Base-by-base conservation (phyloP, 2,797 vertebrate genomes). In the Helarctos malayanus region DNA sequence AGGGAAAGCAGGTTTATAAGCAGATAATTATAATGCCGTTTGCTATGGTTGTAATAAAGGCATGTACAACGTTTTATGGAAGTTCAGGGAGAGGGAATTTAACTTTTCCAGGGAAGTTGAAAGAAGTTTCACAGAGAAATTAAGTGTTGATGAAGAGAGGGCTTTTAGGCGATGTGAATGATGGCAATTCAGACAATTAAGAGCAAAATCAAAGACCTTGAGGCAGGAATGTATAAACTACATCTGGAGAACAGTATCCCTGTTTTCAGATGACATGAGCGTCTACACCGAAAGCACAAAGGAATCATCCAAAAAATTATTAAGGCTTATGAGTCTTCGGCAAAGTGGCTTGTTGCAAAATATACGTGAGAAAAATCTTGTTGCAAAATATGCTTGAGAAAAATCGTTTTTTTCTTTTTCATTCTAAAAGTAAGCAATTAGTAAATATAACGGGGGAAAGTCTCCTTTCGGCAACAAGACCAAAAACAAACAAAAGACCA, bases 1-100 rank as follows among this genome's bases (percentile, higher is more conserved):
- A 68, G 59, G 61, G 79, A 86, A 85, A 93, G n/a, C 49, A 71
- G 21, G 86, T 95, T 88, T 91, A 61, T 93, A 97, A 91, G 82
- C 45, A 93, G 87, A 89, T 85, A 89, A 93, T 97, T 80, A 92
- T 52, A 95, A 73, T 45, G 57, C 57, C 61, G 29, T 54, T 32
- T 52, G 41, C 32, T 84, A 10, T 11, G 13, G 25, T 93, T 87
- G 83, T 92, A 86, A 93, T 54, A 69, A 59, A 95, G 61, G 68
- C 38, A 63, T 12, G 3, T 68, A 54, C 16, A 73, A 76, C 78
- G 29, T 59, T 92, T 92, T 75, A 29, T 69, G 38, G 69, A 80
- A 41, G 87, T 68, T 87, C 32, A 21, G 35, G 54, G 80, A 95
- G 15, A 84, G n/a, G 16, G 38, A 94, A 68, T 47, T 68, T 52